Evolutionary conservation across 2,888 invertebrate genomes (phyloP), one percentile per base, ranked within the genome.

Genomic region (Oegoconia quadripuncta): DNA sequence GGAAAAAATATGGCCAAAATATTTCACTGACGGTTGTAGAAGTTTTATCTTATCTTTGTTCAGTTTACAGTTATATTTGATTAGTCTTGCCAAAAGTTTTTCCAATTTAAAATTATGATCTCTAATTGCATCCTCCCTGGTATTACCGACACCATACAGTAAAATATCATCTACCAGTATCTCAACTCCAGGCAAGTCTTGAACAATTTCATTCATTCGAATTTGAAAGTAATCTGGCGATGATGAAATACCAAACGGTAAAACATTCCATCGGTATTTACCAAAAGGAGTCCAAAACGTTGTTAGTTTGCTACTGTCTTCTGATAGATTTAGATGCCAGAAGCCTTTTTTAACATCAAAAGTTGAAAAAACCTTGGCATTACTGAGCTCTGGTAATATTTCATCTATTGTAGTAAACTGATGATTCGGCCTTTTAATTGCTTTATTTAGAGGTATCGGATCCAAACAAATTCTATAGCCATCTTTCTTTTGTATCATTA

Each of bases 211-310:
- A 4, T 7, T 4, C 22, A 32, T 22, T 12, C 13, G 12, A 12
- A 11, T 20, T 45, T 36, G 29, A 36, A 36, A 36, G 15, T 15
- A 15, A 4, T 29, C 18, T 5, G 28, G 28, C 8, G 36, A 12
- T 14, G 36, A 28, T 3, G 20, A 29, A 18, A 36, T 28, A 8
- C 36, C 36, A 29, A 41, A 41, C 12, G 41, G 41, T 1, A 41
- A 27, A 2, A 17, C 11, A 17, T 9, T 16, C 36, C 36, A 41
- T 13, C 27, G 12, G 17, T 41, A 36, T n/a, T 22, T 30, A 1
- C 40, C 40, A 31, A 40, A 40, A 9, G 40, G 34, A 8, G 35
- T 40, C 35, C 35, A 35, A 31, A 36, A 41, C 7, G 41, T 41
- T 3, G 36, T 36, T 1, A 41, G 17, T 13, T 41, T 36, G 11